Conservation (phyloP, 2,113 vertebrate genomes). For the Sapayoa aenigma region DNA sequence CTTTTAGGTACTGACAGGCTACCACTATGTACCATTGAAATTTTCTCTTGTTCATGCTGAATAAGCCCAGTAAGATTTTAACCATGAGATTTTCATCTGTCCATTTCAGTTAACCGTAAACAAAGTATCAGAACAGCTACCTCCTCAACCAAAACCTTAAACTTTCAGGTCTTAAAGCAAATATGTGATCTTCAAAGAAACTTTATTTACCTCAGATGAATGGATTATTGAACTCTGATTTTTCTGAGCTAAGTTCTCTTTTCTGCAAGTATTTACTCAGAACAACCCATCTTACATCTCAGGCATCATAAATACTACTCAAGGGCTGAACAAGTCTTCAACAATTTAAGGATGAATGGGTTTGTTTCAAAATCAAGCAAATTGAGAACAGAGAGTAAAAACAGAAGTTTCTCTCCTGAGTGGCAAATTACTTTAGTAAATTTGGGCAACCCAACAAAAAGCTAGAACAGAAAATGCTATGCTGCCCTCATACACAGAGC, state of each 20-base stretch:
- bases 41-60: background rate
- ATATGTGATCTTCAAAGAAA: background rate
- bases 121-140: background rate
- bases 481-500: background rate
- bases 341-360: background rate
- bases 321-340: background rate
- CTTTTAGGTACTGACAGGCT: background rate
- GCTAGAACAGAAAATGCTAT: background rate
- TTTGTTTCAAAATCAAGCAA: background rate
- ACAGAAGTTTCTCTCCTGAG: background rate
- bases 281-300: background rate
- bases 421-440: background rate
- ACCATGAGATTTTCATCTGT: background rate
- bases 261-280: background rate
- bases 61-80: background rate
- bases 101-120: background rate
- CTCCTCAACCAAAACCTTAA: background rate
- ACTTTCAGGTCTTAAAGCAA: background rate
- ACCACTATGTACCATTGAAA: background rate
- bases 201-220: background rate
- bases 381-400: background rate
- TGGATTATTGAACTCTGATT: background rate
- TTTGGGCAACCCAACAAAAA: background rate
- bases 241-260: background rate
- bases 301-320: background rate